A percentile compares a stretch with the other conserved stretches of the same genome.
Conservation (phyloP, 2,888 invertebrate genomes). For the Dorcus parallelipipedus region DNA sequence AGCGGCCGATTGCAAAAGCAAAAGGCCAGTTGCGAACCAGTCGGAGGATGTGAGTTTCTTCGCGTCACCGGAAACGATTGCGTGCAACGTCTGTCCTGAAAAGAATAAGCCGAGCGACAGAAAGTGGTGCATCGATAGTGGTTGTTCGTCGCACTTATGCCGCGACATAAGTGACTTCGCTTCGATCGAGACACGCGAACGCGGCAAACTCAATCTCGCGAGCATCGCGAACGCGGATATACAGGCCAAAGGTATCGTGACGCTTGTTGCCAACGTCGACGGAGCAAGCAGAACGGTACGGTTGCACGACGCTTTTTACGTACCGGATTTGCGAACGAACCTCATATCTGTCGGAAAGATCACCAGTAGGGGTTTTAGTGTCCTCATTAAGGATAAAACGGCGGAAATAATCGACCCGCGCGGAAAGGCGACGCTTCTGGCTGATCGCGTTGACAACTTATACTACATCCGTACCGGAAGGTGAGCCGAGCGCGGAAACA, state of each 20-base stretch:
- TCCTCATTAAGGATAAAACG: too few species aligned
- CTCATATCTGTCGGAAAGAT: too few species aligned
- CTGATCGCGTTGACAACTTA: not conserved
- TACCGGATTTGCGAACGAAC: too few species aligned
- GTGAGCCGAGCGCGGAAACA: not conserved
- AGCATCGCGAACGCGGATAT: not conserved
- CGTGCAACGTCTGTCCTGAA: too few species aligned
- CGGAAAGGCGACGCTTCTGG: too few species aligned
- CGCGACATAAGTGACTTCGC: not conserved
- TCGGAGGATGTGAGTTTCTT: not conserved
- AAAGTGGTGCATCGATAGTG: constrained; percentile 8
- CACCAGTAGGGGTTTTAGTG: too few species aligned
- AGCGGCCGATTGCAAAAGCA: constrained; percentile 3
- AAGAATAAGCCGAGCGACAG: not conserved
- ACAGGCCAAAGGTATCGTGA: constrained; percentile 2
- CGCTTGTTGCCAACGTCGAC: not conserved
- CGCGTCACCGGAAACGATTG: not conserved
- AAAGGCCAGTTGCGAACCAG: not conserved
- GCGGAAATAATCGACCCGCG: too few species aligned
- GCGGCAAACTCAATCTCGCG: constrained; percentile 3
- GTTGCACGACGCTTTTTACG: too few species aligned
- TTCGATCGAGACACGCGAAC: not conserved
- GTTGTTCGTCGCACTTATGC: constrained; percentile 5
- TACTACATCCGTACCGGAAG: not conserved
- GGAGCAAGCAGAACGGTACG: not conserved